Evolutionary conservation across 1,140 invertebrate species (phyloP), one percentile per base, ranked within the genome.

Genomic region (Brachionus angularis): DNA sequence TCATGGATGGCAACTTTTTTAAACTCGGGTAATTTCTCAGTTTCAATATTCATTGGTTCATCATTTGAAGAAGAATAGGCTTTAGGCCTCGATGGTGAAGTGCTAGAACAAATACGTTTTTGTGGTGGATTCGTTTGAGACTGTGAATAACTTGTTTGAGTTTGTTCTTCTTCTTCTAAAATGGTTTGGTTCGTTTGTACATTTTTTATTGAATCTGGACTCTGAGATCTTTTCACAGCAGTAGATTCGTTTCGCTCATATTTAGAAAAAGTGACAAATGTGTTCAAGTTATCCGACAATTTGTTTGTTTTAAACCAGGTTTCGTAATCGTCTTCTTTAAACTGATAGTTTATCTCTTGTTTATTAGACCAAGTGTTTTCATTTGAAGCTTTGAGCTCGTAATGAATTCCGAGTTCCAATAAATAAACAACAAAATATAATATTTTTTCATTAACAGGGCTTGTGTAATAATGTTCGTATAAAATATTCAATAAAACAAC

Each of bases 391-490:
- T n/a, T n/a, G n/a, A n/a, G n/a, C n/a, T n/a, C n/a, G 10, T 39
- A 85, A 76, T 87, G 85, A 18, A 92, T 83, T 25, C 89, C 87
- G 80, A 93, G 86, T 79, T 93, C 90, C 27, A 96, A 82, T 44
- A 97, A 84, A 79, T 91, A 93, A 31, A 96, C 84, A 58, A 89
- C 85, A 27, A 95, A 79, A 61, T 91, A 89, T 73, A 94, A 84
- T 69, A 91, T 85, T 78, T 92, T 89, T 79, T 94, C 91, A 8
- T 89, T 87, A 14, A 90, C 84, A 71, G 86, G 86, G 1, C 74
- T 31, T 8, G 75, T 62, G 75, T 88, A 87, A 33, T 90, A 86
- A 46, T 89, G 88, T 79, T 91, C 91, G 77, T 90, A 88, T 49
- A 95, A 83, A 70, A 93, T 87, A 42, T 88, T 87, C 73, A 93